Conservation (phyloP, 2,888 invertebrate species). For the Leptodirus hochenwartii region DNA sequence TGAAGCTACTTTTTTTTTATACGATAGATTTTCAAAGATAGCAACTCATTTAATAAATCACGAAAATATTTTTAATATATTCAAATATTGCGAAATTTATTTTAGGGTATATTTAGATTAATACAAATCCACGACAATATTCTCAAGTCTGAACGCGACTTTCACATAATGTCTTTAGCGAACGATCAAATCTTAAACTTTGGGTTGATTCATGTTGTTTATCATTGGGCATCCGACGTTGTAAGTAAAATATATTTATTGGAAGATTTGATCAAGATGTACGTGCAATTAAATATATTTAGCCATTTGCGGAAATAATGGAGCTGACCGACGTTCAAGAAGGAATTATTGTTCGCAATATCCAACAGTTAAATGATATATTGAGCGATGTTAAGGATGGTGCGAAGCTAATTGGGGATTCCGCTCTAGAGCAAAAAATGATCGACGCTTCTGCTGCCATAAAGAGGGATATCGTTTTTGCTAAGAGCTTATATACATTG, state of each 20-base stretch:
- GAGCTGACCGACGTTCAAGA: conserved; percentile 87
- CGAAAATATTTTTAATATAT: too few relatives aligned
- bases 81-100: too few relatives aligned
- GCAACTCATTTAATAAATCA: too few relatives aligned
- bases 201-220: conserved; percentile 83
- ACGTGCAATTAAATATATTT: conserved; percentile 13
- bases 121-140: too few relatives aligned
- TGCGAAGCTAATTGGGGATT: conserved; percentile 84
- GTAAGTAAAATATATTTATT: conserved; percentile 28
- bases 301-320: conserved; percentile 90
- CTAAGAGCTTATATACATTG: conserved; percentile 83
- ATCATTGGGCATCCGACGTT: conserved; percentile 88
- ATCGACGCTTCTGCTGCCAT: conserved; percentile 84
- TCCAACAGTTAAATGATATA: conserved; percentile 88
- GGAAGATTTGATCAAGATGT: background rate
- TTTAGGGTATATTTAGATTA: too few relatives aligned
- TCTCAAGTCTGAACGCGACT: too few relatives aligned
- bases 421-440: conserved; percentile 83
- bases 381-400: conserved; percentile 80
- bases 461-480: conserved; percentile 94
- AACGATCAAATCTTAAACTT: conserved; percentile 41
- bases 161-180: conserved; percentile 8
- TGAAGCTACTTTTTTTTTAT: too few relatives aligned
- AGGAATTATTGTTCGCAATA: conserved; percentile 92
- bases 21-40: too few relatives aligned